Percentiles rank a stretch among this genome's conserved stretches.
Evolutionary conservation across 1,140 invertebrate genomes (phyloP).

Genomic region (Drosophila virilis): DNA sequence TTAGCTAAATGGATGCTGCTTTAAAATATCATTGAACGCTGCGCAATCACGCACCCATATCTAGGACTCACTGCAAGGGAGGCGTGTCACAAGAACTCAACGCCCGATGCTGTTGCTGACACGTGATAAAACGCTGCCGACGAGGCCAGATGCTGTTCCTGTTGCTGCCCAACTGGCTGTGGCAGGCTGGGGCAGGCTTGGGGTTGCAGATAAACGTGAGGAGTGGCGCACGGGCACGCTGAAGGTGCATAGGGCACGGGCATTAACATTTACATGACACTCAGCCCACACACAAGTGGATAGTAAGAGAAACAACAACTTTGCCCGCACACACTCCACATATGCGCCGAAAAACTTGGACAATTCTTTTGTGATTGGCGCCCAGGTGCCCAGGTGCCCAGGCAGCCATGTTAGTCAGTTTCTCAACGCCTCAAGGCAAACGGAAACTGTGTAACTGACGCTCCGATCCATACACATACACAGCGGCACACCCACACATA

Average conservation of each 20-base stretch:
- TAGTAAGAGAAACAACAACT: conserved; percentile 54
- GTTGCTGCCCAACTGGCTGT: conserved; percentile 10
- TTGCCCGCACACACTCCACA: conserved; percentile 29
- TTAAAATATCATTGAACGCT: too few relatives aligned
- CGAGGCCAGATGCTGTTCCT: conserved; percentile 39
- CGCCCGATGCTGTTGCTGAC: conserved; percentile 76
- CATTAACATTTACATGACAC: conserved; percentile 82
- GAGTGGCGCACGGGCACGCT: conserved; percentile 28
- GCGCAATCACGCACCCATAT: conserved; percentile 24
- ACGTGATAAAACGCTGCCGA: conserved; percentile 78
- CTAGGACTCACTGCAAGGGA: conserved; percentile 25
- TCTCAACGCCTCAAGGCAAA: conserved; percentile 69
- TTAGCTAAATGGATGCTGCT: too few relatives aligned
- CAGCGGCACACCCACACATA: neutral
- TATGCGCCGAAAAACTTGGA: conserved; percentile 65
- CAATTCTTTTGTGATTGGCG: conserved; percentile 71
- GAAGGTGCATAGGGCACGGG: conserved; percentile 74
- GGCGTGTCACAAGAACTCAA: conserved; percentile 59
- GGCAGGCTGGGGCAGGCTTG: neutral
- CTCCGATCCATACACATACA: conserved; percentile 44
- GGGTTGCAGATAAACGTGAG: neutral
- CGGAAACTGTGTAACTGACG: conserved; percentile 76
- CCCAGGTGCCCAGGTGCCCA: conserved; percentile 44
- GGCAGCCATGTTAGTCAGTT: conserved; percentile 34
- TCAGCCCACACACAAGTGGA: conserved; percentile 39